Conservation (phyloP, 2,113 vertebrate species). For the Micronycteris hirsuta region DNA sequence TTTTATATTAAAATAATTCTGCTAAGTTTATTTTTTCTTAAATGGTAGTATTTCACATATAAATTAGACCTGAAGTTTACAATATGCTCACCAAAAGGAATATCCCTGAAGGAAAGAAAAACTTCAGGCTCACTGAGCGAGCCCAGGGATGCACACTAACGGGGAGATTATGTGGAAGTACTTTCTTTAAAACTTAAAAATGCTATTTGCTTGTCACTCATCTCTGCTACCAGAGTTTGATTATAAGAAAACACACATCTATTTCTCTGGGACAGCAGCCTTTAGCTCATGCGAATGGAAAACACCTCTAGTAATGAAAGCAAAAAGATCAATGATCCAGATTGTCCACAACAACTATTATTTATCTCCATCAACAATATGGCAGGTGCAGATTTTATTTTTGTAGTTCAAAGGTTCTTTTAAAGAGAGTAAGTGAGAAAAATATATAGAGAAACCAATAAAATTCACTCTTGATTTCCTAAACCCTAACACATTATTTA, state of each 20-base stretch:
- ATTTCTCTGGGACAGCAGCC: not conserved
- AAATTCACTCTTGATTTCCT: not conserved
- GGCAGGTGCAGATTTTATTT: constrained; percentile 24
- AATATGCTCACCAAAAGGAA: constrained; percentile 48
- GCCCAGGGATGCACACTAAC: not conserved
- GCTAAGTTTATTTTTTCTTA: constrained; percentile 74
- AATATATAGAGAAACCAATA: not conserved
- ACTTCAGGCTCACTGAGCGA: not conserved
- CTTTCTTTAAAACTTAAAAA: not conserved
- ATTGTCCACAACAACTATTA: constrained; percentile 37
- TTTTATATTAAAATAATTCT: constrained; percentile 79
- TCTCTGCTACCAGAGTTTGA: not conserved
- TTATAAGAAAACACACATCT: not conserved
- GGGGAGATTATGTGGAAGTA: not conserved
- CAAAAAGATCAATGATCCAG: constrained; percentile 31
- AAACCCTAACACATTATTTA: not conserved
- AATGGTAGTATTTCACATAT: constrained; percentile 69
- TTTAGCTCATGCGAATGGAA: not conserved
- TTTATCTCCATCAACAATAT: constrained; percentile 48
- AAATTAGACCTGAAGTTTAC: constrained; percentile 71
- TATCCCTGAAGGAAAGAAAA: not conserved
- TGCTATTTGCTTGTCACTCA: not conserved
- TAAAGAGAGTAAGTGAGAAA: not conserved
- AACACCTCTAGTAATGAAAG: constrained; percentile 45
- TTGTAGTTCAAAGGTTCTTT: constrained; percentile 31